Evolutionary conservation across 2,888 invertebrate genomes (phyloP), one percentile per base, ranked within the genome.

Genomic region (Meiosimyza platycephala): DNA sequence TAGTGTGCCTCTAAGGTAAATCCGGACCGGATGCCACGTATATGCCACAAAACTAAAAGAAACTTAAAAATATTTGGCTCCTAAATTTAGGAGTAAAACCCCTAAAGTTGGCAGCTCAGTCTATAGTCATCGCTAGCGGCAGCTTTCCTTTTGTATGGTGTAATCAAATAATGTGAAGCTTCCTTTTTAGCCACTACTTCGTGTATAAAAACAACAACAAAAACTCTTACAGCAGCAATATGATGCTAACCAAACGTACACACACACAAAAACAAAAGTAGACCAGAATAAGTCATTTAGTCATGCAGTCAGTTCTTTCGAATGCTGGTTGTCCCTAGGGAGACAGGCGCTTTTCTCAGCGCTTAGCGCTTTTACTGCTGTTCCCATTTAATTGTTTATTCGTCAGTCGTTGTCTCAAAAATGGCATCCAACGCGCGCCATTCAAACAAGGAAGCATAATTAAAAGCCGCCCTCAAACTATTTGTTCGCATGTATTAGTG

Each of bases 381-480:
- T 67, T 74, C 74, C 69, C 66, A 70, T 70, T 63, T 72, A 57
- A 62, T 63, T 70, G 70, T 47, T 63, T 63, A 70, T 70, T 70
- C 70, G 70, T 70, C 70, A 70, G 22, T 74, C 51, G 68, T 62
- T 60, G 59, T 48, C 71, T 40, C 54, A 47, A n/a, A 60, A 68
- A 67, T 66, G 75, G 77, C 77, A 74, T 75, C 76, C 78, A 78
- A 76, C 78, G 76, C 77, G 78, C 79, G 77, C 79, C 80, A 80
- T 80, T 80, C 80, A 80, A 81, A 82, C 82, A 82, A 82, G 82
- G 81, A 82, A 77, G 81, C 81, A 81, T 83, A 82, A 82, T 82
- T 82, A 82, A 82, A 83, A 83, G 82, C 80, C 78, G 79, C 80
- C 82, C 83, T 78, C 81, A 78, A 81, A 79, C 82, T 81, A 82